Evolutionary conservation across 2,797 vertebrate species (phyloP).

Genomic region (Mormyrops boulengeri): DNA sequence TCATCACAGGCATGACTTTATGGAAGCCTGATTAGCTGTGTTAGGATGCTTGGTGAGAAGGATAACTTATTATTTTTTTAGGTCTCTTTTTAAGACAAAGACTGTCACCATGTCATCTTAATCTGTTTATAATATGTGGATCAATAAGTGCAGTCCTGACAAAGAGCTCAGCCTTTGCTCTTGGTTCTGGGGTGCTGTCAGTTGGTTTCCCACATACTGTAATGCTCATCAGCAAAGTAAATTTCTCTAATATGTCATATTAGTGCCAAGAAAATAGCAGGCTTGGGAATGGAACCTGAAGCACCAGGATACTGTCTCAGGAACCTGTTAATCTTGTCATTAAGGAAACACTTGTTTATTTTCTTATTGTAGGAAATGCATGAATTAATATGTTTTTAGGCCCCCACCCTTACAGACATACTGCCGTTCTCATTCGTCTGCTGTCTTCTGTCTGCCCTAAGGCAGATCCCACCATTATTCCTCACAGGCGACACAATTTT

Average conservation of each 20-base stretch:
- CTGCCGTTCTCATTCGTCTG: not conserved
- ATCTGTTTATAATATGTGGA: not conserved
- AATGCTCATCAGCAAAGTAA: not conserved
- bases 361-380: constrained; percentile 41
- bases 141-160: not conserved
- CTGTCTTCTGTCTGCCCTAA: not conserved
- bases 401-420: not conserved
- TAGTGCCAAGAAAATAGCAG: not conserved
- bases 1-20: not conserved
- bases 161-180: not conserved
- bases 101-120: not conserved
- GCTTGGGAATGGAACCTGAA: constrained; percentile 17
- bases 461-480: not conserved
- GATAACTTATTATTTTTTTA: not conserved
- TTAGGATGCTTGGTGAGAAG: not conserved
- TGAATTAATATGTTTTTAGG: not conserved
- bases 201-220: not conserved
- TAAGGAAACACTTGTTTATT: constrained; percentile 50
- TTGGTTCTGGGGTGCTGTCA: not conserved
- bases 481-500: not conserved
- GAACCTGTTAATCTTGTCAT: constrained; percentile 53
- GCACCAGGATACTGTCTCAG: constrained; percentile 55
- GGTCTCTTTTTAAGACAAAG: not conserved
- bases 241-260: not conserved
- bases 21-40: not conserved